A percentile compares a stretch with the other conserved stretches of the same genome.
Evolutionary conservation across 2,113 vertebrate genomes (phyloP).

Genomic region (Cercopithecus mona): DNA sequence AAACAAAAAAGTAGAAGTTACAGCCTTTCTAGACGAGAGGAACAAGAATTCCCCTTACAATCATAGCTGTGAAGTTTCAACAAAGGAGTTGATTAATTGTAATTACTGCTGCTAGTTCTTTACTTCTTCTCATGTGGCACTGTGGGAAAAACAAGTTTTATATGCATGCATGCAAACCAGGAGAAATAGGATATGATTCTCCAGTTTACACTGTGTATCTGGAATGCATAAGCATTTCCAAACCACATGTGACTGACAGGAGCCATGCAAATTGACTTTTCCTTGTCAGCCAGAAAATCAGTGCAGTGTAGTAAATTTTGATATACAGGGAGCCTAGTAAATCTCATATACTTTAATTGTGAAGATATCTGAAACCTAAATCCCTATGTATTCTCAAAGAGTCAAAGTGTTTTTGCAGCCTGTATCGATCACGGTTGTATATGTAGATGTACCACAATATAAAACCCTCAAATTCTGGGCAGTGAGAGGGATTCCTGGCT

Average conservation of each 20-base stretch:
- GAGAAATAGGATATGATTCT: constrained; percentile 65
- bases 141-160: constrained; percentile 59
- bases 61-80: constrained; percentile 19
- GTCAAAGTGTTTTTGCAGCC: not conserved
- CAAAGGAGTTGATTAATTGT: constrained; percentile 48
- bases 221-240: constrained; percentile 75
- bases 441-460: not conserved
- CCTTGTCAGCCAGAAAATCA: constrained; percentile 72
- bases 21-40: not conserved
- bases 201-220: constrained; percentile 79
- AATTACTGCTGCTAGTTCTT: constrained; percentile 20
- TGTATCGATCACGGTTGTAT: not conserved
- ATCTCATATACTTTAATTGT: not conserved
- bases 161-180: constrained; percentile 72
- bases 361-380: constrained; percentile 33
- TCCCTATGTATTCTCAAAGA: not conserved
- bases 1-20: not conserved
- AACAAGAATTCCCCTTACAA: not conserved
- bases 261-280: constrained; percentile 77
- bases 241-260: constrained; percentile 79
- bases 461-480: constrained; percentile 63
- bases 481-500: constrained; percentile 48
- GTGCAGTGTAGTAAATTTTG: constrained; percentile 45
- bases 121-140: constrained; percentile 58
- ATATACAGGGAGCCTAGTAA: constrained; percentile 1